Evolutionary conservation across 2,797 vertebrate genomes (phyloP).

Genomic region (Phrynocephalus forsythii): DNA sequence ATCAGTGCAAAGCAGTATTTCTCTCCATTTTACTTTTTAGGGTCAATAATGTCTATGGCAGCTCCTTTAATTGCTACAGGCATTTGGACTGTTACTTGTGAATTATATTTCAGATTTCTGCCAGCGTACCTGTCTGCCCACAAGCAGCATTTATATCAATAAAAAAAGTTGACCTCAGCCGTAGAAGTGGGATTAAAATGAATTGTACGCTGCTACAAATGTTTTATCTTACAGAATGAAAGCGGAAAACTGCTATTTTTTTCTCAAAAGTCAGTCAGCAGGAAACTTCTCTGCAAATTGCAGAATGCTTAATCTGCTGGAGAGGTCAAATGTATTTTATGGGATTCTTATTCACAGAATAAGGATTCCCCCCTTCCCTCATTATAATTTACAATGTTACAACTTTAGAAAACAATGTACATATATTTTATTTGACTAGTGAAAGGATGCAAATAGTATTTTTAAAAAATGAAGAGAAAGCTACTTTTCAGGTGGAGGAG

Average conservation of each 20-base stretch:
- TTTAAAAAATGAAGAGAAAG: not conserved
- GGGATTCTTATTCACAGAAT: not conserved
- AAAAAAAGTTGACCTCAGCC: conserved; percentile 67
- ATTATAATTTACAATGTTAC: too few relatives aligned
- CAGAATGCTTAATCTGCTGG: conserved; percentile 26
- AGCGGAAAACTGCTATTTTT: conserved; percentile 57
- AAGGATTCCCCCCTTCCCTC: not conserved
- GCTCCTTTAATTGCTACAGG: conserved; percentile 77
- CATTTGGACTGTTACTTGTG: conserved; percentile 63
- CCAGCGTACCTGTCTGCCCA: conserved; percentile 64
- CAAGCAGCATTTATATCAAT: conserved; percentile 71
- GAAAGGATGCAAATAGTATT: conserved; percentile 2
- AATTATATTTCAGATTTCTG: conserved; percentile 72
- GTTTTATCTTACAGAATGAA: conserved; percentile 43
- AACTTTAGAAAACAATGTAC: not conserved
- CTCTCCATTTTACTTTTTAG: conserved; percentile 45
- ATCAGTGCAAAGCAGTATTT: not conserved
- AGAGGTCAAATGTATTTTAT: conserved; percentile 2
- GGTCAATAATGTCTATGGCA: conserved; percentile 71
- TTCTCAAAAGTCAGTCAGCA: conserved; percentile 44
- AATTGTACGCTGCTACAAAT: conserved; percentile 58
- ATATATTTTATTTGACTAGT: not conserved
- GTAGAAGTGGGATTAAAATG: conserved; percentile 54
- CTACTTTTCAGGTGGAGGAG: conserved; percentile 4
- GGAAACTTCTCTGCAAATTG: conserved; percentile 41